A percentile compares a stretch with the other conserved stretches of the same genome.
These are phyloP conservation scores for Ceyx melanurus DNA, from an alignment of 2,113 vertebrate species.

Conservation along the genomic window DNA sequence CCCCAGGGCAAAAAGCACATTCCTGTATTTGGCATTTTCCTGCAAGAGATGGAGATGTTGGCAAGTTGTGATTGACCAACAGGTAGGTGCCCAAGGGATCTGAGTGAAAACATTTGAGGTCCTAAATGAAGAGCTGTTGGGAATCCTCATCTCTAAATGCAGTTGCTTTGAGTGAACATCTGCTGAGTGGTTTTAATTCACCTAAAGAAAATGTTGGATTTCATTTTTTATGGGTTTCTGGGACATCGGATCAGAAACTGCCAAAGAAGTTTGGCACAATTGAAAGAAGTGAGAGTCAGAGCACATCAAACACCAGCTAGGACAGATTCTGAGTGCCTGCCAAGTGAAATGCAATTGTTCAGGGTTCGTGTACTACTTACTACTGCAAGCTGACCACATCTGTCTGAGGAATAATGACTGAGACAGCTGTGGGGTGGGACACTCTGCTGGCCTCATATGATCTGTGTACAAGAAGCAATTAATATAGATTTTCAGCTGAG, in stretches of 20 bases:
- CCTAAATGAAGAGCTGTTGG: slow-evolving; percentile 18
- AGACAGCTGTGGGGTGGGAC: slow-evolving; percentile 53
- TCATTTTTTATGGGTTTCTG: slow-evolving; percentile 27
- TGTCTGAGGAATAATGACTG: slow-evolving; percentile 10
- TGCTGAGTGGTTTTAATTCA: slow-evolving; percentile 36
- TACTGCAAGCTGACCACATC: slow-evolving; percentile 38
- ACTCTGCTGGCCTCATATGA: background rate
- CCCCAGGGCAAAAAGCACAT: background rate
- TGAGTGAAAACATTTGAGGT: slow-evolving; percentile 22
- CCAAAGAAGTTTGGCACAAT: slow-evolving; percentile 15
- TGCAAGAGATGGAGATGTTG: background rate
- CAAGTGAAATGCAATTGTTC: slow-evolving; percentile 17
- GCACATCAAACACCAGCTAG: background rate
- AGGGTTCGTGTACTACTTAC: background rate
- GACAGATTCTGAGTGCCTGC: slow-evolving; percentile 18
- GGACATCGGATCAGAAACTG: slow-evolving; percentile 25
- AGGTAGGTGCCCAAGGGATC: background rate
- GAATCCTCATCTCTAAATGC: background rate
- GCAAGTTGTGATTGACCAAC: background rate
- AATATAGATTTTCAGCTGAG: background rate
- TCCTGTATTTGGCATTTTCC: background rate
- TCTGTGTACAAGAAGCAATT: slow-evolving; percentile 1
- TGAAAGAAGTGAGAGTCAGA: background rate
- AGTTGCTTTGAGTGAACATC: slow-evolving; percentile 8
- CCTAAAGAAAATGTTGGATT: slow-evolving; percentile 29